Base-by-base conservation (phyloP, 2,113 vertebrate species). In the Cheilinus undulatus region DNA sequence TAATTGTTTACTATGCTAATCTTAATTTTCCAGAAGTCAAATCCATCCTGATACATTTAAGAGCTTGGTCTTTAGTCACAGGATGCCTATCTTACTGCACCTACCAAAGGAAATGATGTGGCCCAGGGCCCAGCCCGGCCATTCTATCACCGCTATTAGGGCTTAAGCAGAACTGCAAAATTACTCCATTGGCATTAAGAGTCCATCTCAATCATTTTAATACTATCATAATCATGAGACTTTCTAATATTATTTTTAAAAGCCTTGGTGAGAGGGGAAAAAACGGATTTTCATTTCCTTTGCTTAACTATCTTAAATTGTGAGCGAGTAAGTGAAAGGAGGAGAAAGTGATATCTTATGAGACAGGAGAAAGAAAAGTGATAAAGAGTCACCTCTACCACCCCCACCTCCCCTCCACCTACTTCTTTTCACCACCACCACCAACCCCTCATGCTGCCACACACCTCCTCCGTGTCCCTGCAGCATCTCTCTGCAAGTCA, bases 161-260 rank as follows among this genome's bases (percentile, higher is more conserved):
- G 59, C 84, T 90, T 69, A 67, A 92, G 89, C 73, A 88, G 78
- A 88, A 80, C 84, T 89, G 77, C 78, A 86, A 91, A 92, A 92
- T 88, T 57, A 89, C 87, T 90, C 77, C 77, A 84, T 52, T 88
- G 86, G 85, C 86, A 88, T 89, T 90, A 89, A 86, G 76, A 86
- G 84, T 88, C 82, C 82, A 87, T 88, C 87, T 92, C 86, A 87
- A 92, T 93, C 90, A 90, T 91, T 87, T 90, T 89, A 91, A 90
- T 87, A 84, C 82, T 64, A 74, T 82, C 84, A 87, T 93, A 90
- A 93, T 90, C 83, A 86, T 85, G 76, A 86, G 73, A 63, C 85
- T 84, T 89, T 91, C 84, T 83, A 84, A 87, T 89, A 89, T 89
- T 91, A 88, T 87, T 92, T 92, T 91, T 88, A 82, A 90, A 92